Conservation (phyloP, 64 coral and sea anemone genomes). For the Catalaphyllia jardinei region DNA sequence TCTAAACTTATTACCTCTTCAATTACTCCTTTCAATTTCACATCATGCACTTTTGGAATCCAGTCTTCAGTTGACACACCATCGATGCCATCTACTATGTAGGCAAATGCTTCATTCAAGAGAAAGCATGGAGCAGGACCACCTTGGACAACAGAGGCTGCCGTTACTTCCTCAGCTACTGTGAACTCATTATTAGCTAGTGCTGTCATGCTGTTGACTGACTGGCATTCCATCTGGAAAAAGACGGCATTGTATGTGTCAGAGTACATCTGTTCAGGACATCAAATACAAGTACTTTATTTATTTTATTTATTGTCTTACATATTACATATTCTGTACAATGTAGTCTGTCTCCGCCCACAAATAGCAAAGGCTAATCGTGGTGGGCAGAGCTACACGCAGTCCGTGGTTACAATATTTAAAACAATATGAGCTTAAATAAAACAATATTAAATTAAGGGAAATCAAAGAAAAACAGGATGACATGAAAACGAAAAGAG, state of each 20-base stretch:
- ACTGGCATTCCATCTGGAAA: conserved; percentile 48
- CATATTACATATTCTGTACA: no score
- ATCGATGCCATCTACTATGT: conserved; percentile 38
- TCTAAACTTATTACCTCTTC: no score
- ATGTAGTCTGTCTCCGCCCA: no score
- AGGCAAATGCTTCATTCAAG: conserved; percentile 13
- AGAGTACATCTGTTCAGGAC: conserved; percentile 50
- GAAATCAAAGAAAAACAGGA: no score
- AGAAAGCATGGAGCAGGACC: conserved; percentile 44
- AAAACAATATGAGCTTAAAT: no score
- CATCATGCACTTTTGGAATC: conserved; percentile 20
- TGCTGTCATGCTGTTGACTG: conserved; percentile 20
- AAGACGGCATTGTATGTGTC: background rate
- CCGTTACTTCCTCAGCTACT: conserved; percentile 34
- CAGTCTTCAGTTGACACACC: conserved; percentile 31
- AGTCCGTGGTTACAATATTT: no score
- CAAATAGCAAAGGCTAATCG: no score
- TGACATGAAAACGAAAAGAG: no score
- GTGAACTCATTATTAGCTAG: conserved; percentile 42
- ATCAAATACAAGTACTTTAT: no score
- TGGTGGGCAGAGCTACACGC: no score
- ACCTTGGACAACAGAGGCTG: conserved; percentile 43
- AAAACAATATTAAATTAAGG: no score
- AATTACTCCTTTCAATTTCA: conserved; percentile 13
- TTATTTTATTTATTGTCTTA: no score